phyloP scores from a whole-genome alignment of 2,113 vertebrate genomes.

The Suncus etruscus region DNA sequence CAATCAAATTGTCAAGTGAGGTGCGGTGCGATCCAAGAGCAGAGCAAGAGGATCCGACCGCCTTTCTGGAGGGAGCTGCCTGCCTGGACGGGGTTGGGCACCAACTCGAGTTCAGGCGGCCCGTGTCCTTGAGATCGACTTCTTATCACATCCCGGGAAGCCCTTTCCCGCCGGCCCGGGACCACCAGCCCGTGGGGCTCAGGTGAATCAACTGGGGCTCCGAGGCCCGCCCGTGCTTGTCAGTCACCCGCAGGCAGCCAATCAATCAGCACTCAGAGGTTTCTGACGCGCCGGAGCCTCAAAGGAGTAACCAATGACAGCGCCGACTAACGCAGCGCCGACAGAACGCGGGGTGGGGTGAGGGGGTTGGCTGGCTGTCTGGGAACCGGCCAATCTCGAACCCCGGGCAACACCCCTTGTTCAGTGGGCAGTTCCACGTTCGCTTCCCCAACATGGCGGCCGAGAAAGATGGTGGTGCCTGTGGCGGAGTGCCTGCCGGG shows the following conservation, averaged over 20 bases:
- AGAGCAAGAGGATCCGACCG: not conserved
- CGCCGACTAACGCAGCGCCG: not conserved
- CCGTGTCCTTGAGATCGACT: not conserved
- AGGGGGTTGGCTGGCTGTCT: not conserved
- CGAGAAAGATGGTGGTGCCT: slow-evolving; percentile 84
- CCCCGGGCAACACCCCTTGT: not conserved
- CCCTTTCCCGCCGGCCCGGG: not conserved
- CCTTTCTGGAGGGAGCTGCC: not conserved
- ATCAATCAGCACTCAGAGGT: not conserved
- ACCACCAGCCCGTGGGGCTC: not conserved
- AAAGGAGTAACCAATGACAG: not conserved
- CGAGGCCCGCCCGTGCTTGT: not conserved
- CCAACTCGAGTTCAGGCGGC: too few relatives aligned
- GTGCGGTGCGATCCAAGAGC: too few relatives aligned
- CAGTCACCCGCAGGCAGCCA: slow-evolving; percentile 25
- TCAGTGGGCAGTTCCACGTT: not conserved
- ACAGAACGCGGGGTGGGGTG: not conserved
- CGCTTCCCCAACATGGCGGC: slow-evolving; percentile 92
- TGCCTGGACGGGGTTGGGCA: not conserved
- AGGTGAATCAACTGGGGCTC: too few relatives aligned
- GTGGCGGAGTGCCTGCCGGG: slow-evolving; percentile 81
- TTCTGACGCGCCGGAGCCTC: not conserved
- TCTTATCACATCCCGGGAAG: not conserved
- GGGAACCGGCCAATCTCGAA: slow-evolving; percentile 46
- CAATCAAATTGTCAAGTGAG: not conserved